Evolutionary conservation across 2,888 invertebrate genomes (phyloP), one percentile per base, ranked within the genome.

Genomic region (Iphiclides podalirius): DNA sequence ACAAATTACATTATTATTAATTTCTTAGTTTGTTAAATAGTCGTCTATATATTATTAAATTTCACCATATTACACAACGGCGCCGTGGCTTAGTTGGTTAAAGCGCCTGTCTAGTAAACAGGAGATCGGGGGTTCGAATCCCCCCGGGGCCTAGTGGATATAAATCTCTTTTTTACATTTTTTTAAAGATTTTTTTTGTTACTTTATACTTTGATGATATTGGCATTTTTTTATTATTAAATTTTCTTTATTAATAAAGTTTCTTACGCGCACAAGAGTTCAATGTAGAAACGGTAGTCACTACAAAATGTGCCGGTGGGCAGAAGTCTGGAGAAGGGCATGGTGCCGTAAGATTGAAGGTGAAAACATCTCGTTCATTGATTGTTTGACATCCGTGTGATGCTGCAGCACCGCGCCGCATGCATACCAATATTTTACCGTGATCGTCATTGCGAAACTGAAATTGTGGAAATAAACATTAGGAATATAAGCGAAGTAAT

Each of bases 221-320:
- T 16, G 2, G 6, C 8, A n/a, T 28, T 28, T 9, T 28, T 28
- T 28, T 6, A 28, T 28, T 28, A n/a, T 9, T 28, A n/a, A 9
- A n/a, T 28, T 9, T 6, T 4, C 7, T 4, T 28, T 28, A 28
- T 28, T 9, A 6, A 4, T 12, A 37, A 46, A 17, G 35, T 40
- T 38, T 41, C 86, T 79, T 86, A 93, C 93, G 91, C 72, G 91
- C 87, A 68, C 93, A 93, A 59, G 88, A 79, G 56, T 90, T 90
- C 26, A 72, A 70, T 2, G 91, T 81, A 7, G 85, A 78, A 12
- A 81, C 71, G n/a, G 89, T 86, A 7, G 81, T 75, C 1, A 90
- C 84, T 39, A 79, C 75, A 60, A 91, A 91, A 60, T 87, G 84
- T 4, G 90, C 80, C 9, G 89, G 88, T 9, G 74, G 74, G 56